Base-by-base conservation (phyloP, 2,797 vertebrate genomes). In the Scolopax rusticola region DNA sequence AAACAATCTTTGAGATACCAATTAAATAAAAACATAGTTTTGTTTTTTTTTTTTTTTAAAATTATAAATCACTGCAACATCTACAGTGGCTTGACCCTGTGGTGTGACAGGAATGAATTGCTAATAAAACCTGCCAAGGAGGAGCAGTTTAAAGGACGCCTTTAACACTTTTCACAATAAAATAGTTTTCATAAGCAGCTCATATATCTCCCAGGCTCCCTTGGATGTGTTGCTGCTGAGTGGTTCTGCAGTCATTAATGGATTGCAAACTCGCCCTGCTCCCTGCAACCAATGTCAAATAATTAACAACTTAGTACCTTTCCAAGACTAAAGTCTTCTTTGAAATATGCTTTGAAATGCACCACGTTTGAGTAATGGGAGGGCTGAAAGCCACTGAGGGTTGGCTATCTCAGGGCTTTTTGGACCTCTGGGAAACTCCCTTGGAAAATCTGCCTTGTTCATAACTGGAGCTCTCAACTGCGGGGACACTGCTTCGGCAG, bases 121-220 rank as follows among this genome's bases (percentile, higher is more conserved):
- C 74, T 56, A 84, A 69, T 90, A 88, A 81, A 90, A 76, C 40
- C 43, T 90, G 56, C 77, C 43, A 56, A 78, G 63, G 70, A 90
- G 51, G 61, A 91, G 30, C 33, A 40, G 43, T 76, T 90, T 88
- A 50, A 95, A 86, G 77, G 79, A 82, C 21, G 40, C 54, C 48
- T 96, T 90, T 93, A 92, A 76, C 63, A 45, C 54, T 90, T 86
- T n/a, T 57, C 67, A 89, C 70, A 84, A 90, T 64, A 57, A 93
- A 96, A 74, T 10, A 67, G 20, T 70, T 94, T 94, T 90, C 73
- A 61, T 56, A 36, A 91, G 57, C 94, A 95, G 69, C 82, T 96
- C 76, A 5, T 93, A 7, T 4, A 41, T 92, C 79, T 94, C 83
- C 50, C 61, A 50, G n/a, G n/a, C 84, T 71, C 33, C 45, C 64